These are phyloP conservation scores for Nysson spinosus DNA, from an alignment of 2,888 invertebrate genomes.

Conservation along the genomic window DNA sequence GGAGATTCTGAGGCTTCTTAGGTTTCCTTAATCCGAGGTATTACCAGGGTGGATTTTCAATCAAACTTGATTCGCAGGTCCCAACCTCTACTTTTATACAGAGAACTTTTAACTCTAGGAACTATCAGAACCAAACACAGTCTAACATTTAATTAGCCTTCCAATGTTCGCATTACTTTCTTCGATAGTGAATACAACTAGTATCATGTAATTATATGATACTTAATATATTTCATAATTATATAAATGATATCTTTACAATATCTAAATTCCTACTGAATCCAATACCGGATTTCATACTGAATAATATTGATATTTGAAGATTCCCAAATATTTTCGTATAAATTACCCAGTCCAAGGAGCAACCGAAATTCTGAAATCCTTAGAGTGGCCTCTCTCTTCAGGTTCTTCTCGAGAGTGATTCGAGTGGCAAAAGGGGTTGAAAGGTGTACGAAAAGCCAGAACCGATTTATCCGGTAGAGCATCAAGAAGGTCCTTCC, in stretches of 20 bases:
- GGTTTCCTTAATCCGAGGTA: conserved; percentile 36
- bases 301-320: too few species aligned
- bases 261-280: too few species aligned
- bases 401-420: conserved; percentile 31
- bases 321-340: too few species aligned
- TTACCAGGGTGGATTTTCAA: conserved; percentile 22
- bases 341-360: too few species aligned
- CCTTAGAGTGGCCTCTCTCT: conserved; percentile 12
- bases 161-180: too few species aligned
- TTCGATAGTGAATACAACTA: too few species aligned
- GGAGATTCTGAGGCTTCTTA: conserved; percentile 33
- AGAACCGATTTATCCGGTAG: conserved; percentile 52
- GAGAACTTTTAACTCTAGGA: conserved; percentile 14
- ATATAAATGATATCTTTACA: too few species aligned
- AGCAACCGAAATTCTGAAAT: conserved; percentile 34
- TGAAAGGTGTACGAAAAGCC: conserved; percentile 48
- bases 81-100: not conserved
- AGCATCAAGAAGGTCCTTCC: conserved; percentile 21
- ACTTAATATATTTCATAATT: too few species aligned
- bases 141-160: too few species aligned
- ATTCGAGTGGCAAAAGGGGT: conserved; percentile 47
- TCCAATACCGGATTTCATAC: too few species aligned
- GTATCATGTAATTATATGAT: too few species aligned
- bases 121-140: too few species aligned
- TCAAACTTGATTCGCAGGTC: conserved; percentile 20